Evolutionary conservation across 1,140 invertebrate genomes (phyloP), one percentile per base, ranked within the genome.

Genomic region (Stegodyphus mimosarum): DNA sequence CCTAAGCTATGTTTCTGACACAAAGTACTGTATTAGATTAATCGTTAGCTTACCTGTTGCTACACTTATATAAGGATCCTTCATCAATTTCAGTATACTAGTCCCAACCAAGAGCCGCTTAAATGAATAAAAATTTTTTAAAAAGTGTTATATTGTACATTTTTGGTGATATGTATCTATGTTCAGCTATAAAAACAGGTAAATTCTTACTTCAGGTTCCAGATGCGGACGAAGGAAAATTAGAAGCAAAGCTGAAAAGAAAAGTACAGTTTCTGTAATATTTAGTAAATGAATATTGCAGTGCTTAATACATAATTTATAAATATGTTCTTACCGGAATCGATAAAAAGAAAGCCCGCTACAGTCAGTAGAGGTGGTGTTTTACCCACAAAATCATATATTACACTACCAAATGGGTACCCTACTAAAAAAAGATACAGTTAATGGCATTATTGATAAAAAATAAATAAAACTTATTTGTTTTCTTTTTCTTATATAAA

Each of bases 331-430:
- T 83, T 88, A 92, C 91, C 89, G 80, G 85, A 88, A 71, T 90
- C 87, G 10, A 94, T 51, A 48, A 93, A 88, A n/a, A 94, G 92
- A 6, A 95, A 89, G 6, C 91, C 89, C 0, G 94, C 92, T 15
- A 96, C 93, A 4, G 95, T 89, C 3, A 95, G 87, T 88, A 96
- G 96, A 0, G 95, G 95, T 0, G 94, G 92, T 64, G 92, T 92
- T 91, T 95, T 95, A 51, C 94, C 94, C 70, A 94, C 91, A 76
- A 95, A 92, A 87, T 95, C 94, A 89, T 95, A 96, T 3, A 94
- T 91, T 53, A 95, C 92, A 1, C 95, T 93, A 15, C 95, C 95
- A 85, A 95, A 92, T 0, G 95, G 95, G 90, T 96, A 96, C 0
- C 95, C 95, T 1, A 95, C 89, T 89, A 53, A 50, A 86, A 79